Percentiles rank a stretch among this genome's conserved stretches.
Conservation (phyloP, 2,113 vertebrate genomes). For the Hydropotes inermis region DNA sequence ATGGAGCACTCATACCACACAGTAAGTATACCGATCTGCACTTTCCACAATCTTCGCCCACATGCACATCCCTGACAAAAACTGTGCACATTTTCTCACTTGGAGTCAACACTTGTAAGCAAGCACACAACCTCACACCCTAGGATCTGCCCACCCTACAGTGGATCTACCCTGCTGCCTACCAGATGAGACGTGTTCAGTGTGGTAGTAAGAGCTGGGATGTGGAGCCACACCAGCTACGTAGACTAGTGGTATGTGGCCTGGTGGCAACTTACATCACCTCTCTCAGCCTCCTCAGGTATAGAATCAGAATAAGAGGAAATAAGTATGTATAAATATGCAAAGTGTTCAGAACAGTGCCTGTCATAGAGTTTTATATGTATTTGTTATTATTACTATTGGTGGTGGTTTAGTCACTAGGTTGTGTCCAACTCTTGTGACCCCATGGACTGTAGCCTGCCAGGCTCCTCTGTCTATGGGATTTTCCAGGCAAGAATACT, state of each 20-base stretch:
- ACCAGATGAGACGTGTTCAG: neutral
- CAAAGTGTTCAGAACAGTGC: neutral
- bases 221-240: neutral
- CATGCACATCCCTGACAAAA: neutral
- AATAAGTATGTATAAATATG: neutral
- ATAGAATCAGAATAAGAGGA: neutral
- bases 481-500: neutral
- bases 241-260: neutral
- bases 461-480: neutral
- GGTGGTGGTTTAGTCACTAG: neutral
- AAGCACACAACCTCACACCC: neutral
- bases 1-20: neutral
- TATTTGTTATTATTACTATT: constrained; percentile 48
- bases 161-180: neutral
- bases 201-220: neutral
- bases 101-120: neutral
- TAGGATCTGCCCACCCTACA: neutral
- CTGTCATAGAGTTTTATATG: neutral
- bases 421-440: neutral
- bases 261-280: neutral
- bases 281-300: neutral
- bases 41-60: neutral
- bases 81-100: neutral
- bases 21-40: neutral
- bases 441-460: neutral